phyloP scores from a whole-genome alignment of 1,140 invertebrate genomes.

The Anthonomus grandis region DNA sequence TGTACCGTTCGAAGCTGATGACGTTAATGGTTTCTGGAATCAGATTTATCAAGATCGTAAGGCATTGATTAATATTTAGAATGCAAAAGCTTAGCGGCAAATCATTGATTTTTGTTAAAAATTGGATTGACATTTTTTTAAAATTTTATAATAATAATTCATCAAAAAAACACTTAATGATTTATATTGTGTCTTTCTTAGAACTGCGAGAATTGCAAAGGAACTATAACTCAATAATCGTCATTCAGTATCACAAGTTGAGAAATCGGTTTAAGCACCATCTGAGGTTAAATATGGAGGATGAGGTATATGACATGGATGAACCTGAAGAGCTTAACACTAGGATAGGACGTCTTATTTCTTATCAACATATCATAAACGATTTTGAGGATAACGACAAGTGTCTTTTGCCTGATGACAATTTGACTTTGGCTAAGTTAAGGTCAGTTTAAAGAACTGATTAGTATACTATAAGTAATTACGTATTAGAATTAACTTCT shows the following conservation, averaged over 20 bases:
- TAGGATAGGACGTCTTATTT: constrained; percentile 21
- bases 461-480: too few relatives aligned
- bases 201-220: constrained; percentile 3
- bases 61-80: too few relatives aligned
- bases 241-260: constrained; percentile 5
- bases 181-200: not conserved
- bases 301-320: constrained; percentile 21
- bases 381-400: constrained; percentile 28
- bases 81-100: too few relatives aligned
- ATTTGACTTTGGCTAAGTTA: constrained; percentile 22
- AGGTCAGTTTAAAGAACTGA: constrained; percentile 1
- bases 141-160: not conserved
- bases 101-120: too few relatives aligned
- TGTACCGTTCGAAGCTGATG: too few relatives aligned
- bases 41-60: too few relatives aligned
- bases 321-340: constrained; percentile 31
- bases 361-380: constrained; percentile 17
- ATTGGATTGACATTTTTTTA: too few relatives aligned
- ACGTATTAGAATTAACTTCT: too few relatives aligned
- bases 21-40: too few relatives aligned
- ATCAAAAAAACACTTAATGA: not conserved
- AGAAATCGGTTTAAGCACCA: constrained; percentile 14
- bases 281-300: not conserved
- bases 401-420: constrained; percentile 27
- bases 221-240: constrained; percentile 11